Evolutionary conservation across 2,113 vertebrate species (phyloP).

Genomic region (Marmota monax): DNA sequence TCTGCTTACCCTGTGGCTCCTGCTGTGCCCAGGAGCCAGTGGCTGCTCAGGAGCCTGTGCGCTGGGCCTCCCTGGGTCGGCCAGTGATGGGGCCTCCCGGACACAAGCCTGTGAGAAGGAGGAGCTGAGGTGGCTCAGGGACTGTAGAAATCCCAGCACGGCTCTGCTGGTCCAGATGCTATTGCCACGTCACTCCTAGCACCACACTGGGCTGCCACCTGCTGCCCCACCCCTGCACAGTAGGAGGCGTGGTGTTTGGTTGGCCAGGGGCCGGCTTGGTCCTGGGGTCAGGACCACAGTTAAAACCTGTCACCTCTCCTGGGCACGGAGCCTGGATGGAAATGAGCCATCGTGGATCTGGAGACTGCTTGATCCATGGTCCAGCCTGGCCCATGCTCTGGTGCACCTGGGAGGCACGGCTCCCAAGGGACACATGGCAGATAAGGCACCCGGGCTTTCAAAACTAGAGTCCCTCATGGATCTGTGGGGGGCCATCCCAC

Average conservation of each 20-base stretch:
- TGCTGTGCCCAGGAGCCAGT: too few relatives aligned
- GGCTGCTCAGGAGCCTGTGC: not conserved
- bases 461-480: accelerated
- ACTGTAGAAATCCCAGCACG: not conserved
- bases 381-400: not conserved
- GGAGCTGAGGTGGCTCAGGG: too few relatives aligned
- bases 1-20: not conserved
- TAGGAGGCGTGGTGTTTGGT: too few relatives aligned
- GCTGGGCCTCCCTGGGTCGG: not conserved
- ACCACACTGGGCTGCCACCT: too few relatives aligned
- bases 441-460: not conserved
- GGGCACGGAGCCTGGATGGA: too few relatives aligned
- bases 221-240: too few relatives aligned
- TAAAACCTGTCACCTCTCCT: not conserved
- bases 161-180: not conserved
- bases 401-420: accelerated
- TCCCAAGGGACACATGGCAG: accelerated
- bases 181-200: too few relatives aligned
- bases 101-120: not conserved
- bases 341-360: not conserved
- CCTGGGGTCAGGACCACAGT: too few relatives aligned
- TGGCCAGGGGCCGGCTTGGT: not conserved
- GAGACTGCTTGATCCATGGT: accelerated
- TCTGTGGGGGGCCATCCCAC: too few relatives aligned
- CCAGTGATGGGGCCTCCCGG: accelerated